Evolutionary conservation across 37 sponge, comb jelly and placozoan species (phyloP).

Genomic region (Chondrosia reniformis): DNA sequence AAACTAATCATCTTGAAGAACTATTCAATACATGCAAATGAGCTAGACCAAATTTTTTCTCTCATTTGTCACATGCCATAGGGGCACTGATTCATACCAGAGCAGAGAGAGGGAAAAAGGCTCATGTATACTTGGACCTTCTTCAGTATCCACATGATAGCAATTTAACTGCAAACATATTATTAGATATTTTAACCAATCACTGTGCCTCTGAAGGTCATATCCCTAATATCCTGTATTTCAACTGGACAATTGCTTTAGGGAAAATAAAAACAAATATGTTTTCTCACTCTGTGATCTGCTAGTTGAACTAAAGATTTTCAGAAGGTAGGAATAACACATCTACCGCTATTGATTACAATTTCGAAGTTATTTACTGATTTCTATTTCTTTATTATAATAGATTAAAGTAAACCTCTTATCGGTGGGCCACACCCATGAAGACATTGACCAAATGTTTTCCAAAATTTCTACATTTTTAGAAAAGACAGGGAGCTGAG

Average conservation of each 20-base stretch:
- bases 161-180: constrained; percentile 42
- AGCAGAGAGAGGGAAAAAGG: constrained; percentile 1
- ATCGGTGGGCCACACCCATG: constrained; percentile 42
- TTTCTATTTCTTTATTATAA: neutral
- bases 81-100: neutral
- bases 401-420: constrained; percentile 34
- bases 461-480: constrained; percentile 24
- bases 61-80: neutral
- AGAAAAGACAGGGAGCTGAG: neutral
- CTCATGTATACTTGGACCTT: constrained; percentile 23
- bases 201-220: too few species aligned
- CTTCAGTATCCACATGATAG: constrained; percentile 47
- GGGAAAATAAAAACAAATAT: constrained; percentile 38
- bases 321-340: constrained; percentile 9
- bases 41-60: too few species aligned
- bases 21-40: too few species aligned
- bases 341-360: neutral
- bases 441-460: constrained; percentile 43
- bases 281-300: constrained; percentile 20
- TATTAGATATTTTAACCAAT: constrained; percentile 3
- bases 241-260: constrained; percentile 38
- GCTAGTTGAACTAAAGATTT: constrained; percentile 4
- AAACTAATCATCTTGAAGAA: too few species aligned
- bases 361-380: neutral
- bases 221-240: too few species aligned